Evolutionary conservation across 1,140 invertebrate genomes (phyloP).

Genomic region (Myzus persicae): DNA sequence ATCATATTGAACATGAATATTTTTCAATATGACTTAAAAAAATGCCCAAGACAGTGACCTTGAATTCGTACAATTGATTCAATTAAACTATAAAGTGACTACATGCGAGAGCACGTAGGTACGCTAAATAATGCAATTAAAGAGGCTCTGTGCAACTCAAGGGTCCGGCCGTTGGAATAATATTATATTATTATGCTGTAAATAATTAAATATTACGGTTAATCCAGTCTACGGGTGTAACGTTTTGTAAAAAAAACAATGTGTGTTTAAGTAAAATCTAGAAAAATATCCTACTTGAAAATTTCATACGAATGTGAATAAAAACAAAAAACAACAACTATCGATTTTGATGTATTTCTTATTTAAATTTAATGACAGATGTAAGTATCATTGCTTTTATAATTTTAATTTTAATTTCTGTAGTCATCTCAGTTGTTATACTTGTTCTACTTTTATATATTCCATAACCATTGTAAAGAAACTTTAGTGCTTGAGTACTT

Average conservation of each 20-base stretch:
- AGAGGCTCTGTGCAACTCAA: background rate
- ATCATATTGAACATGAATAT: background rate
- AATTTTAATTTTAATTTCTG: background rate
- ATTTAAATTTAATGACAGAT: background rate
- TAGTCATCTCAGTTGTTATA: background rate
- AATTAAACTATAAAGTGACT: slow-evolving; percentile 50
- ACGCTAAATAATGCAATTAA: slow-evolving; percentile 25
- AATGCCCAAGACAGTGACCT: background rate
- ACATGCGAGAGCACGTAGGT: background rate
- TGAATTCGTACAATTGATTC: slow-evolving; percentile 45
- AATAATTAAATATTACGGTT: background rate
- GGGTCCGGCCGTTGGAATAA: background rate
- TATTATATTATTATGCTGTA: background rate
- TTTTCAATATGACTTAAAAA: background rate
- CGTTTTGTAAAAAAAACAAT: background rate
- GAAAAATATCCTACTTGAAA: background rate
- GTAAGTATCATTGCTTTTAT: background rate
- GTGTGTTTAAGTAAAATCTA: background rate
- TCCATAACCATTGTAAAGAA: background rate
- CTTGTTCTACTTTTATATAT: background rate
- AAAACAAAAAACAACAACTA: background rate
- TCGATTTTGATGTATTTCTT: background rate
- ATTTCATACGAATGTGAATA: background rate
- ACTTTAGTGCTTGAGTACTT: background rate
- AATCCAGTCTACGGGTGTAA: background rate